A percentile compares a stretch with the other conserved stretches of the same genome.
These are phyloP conservation scores for Anoplolepis gracilipes DNA, from an alignment of 1,140 invertebrate species.

Conservation along the genomic window DNA sequence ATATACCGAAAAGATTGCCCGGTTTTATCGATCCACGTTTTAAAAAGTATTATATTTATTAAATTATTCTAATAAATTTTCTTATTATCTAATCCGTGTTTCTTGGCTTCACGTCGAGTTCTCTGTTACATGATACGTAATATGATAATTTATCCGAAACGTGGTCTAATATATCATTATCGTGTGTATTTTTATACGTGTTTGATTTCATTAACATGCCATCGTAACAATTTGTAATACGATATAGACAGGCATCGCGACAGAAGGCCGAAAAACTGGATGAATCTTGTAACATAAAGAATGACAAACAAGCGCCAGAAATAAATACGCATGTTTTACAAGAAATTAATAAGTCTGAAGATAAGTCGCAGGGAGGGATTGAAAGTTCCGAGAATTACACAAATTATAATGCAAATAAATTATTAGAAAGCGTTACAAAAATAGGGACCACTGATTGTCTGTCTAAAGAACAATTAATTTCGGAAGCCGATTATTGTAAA, in stretches of 20 bases:
- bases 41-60: slow-evolving; percentile 68
- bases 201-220: neutral
- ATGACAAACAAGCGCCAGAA: neutral
- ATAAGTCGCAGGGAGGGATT: neutral
- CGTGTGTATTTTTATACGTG: neutral
- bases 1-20: slow-evolving; percentile 66
- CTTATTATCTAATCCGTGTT: neutral
- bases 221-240: slow-evolving; percentile 1
- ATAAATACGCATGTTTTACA: neutral
- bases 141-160: neutral
- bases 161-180: neutral
- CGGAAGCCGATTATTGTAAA: slow-evolving; percentile 59
- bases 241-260: slow-evolving; percentile 54
- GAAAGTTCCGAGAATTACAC: neutral
- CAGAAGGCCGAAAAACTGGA: slow-evolving; percentile 66
- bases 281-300: slow-evolving; percentile 39
- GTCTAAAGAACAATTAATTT: neutral
- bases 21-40: slow-evolving; percentile 76
- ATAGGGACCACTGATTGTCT: neutral
- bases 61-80: neutral
- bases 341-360: neutral
- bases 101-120: neutral
- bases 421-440: neutral
- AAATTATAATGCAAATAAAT: neutral
- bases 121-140: neutral